Evolutionary conservation across 2,797 vertebrate genomes (phyloP), one percentile per base, ranked within the genome.

Genomic region (Smutsia temminckii): DNA sequence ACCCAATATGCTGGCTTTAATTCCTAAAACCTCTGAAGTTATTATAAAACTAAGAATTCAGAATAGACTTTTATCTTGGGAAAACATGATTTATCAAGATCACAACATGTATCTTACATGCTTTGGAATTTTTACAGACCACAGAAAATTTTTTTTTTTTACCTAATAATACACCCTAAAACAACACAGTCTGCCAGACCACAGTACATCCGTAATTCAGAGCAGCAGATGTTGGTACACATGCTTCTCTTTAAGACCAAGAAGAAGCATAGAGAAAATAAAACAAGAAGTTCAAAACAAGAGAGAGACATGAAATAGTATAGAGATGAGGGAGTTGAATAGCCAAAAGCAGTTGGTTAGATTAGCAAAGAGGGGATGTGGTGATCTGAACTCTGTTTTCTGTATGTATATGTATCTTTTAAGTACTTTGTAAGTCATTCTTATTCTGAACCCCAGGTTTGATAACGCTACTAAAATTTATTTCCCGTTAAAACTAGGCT

Each of bases 221-320:
- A 97, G 96, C 97, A 97, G 97, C 98, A 98, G 97, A 98, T 98
- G 98, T 98, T 98, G 97, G 97, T 96, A 94, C 98, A 98, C 98
- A 96, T 98, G 98, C 98, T 98, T 98, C 98, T 98, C 97, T 97
- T 98, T 98, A 98, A 98, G 96, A 97, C 94, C 63, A 97, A 98
- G 97, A 97, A 97, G 94, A 91, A 98, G 96, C 80, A 97, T 12
- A 96, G 96, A 98, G 96, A 97, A 98, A 98, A 98, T 96, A 97
- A 97, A 97, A 93, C 42, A 87, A 84, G 92, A 97, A 95, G 63
- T 94, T 94, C 61, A 95, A 84, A 97, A 91, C 40, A 75, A 83
- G 93, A 85, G 97, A 97, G 93, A 97, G 96, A 95, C 94, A 83
- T 63, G 96, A 89, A 96, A 77, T 90, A 79, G 2, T 53, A 40